phyloP scores from a whole-genome alignment of 2,797 vertebrate species.

The Poeciliopsis paucimaculata region DNA sequence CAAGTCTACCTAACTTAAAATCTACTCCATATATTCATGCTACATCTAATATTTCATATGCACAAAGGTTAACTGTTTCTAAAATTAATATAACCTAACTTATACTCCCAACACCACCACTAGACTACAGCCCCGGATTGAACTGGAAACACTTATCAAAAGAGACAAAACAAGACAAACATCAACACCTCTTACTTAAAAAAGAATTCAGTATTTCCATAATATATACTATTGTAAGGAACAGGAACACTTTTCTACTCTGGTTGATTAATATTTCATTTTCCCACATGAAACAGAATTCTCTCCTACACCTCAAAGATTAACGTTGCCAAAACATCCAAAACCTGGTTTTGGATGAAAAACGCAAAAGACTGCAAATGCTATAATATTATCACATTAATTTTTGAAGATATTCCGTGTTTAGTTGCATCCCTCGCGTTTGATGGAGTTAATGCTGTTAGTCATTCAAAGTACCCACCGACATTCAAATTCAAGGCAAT shows the following conservation, averaged over 20 bases:
- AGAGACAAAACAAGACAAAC: not conserved
- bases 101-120: too few species aligned
- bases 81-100: too few species aligned
- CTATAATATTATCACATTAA: constrained; percentile 1
- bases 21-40: too few species aligned
- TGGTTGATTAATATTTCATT: not conserved
- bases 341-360: not conserved
- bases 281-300: not conserved
- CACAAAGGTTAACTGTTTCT: too few species aligned
- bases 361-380: not conserved
- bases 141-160: not conserved
- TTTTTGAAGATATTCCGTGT: constrained; percentile 28
- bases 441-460: constrained; percentile 39
- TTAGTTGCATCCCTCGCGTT: constrained; percentile 26
- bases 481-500: constrained; percentile 28
- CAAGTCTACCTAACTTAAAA: too few species aligned
- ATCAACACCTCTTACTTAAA: not conserved
- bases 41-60: too few species aligned
- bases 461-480: constrained; percentile 34
- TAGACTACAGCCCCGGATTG: not conserved
- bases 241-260: not conserved
- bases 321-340: not conserved
- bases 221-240: not conserved
- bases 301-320: not conserved
- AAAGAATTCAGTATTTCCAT: not conserved